Conservation (phyloP, 2,113 vertebrate species). For the Oenanthe oenanthe region DNA sequence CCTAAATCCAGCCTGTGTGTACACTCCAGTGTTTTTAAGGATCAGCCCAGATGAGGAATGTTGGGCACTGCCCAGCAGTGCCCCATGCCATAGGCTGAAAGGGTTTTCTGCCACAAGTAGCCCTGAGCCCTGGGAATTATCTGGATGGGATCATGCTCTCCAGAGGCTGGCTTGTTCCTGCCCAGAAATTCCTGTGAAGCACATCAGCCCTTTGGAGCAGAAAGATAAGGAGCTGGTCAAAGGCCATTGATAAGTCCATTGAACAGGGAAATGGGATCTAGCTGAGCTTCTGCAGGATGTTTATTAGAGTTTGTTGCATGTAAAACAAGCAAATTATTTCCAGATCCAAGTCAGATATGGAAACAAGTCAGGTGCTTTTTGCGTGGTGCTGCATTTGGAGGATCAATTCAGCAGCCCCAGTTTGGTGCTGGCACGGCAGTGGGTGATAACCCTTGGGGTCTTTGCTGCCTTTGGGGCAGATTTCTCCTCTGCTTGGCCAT, state of each 20-base stretch:
- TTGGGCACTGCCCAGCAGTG: fast-evolving
- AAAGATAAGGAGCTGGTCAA: neutral
- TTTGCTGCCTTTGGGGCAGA: neutral
- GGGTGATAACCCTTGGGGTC: neutral
- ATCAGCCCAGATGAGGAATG: neutral
- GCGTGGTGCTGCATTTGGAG: neutral
- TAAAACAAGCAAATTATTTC: neutral
- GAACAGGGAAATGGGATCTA: neutral
- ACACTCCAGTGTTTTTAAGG: neutral
- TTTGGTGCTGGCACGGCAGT: neutral
- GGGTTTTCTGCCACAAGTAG: neutral
- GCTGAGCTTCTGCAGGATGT: neutral
- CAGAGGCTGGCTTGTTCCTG: fast-evolving
- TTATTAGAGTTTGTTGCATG: neutral
- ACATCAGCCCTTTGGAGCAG: neutral
- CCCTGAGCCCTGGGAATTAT: neutral
- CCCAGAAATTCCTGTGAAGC: neutral
- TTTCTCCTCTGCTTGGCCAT: neutral
- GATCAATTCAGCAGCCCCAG: neutral
- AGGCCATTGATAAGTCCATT: neutral
- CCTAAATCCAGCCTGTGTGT: neutral
- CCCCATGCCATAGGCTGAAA: fast-evolving
- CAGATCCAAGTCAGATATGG: neutral
- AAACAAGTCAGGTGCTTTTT: neutral
- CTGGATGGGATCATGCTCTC: neutral